These are phyloP conservation scores for Pyrrhia umbra DNA, from an alignment of 2,888 invertebrate genomes.

Conservation along the genomic window DNA sequence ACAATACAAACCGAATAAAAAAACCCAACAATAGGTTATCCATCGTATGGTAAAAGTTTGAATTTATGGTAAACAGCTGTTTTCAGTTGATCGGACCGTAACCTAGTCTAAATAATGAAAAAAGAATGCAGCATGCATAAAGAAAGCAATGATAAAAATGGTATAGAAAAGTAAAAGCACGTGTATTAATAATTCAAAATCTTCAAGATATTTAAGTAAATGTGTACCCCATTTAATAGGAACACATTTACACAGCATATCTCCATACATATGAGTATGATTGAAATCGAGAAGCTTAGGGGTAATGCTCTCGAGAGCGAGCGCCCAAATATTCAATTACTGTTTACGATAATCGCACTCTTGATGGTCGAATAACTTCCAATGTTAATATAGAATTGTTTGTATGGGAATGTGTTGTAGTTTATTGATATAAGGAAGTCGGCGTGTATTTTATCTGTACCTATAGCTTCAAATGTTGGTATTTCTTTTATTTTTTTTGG, in stretches of 20 bases:
- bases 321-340: constrained; percentile 24
- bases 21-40: too few species aligned
- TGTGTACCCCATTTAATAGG: neutral
- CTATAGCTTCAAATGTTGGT: neutral
- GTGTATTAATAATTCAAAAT: neutral
- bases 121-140: too few species aligned
- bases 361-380: constrained; percentile 18
- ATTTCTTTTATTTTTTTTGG: too few species aligned
- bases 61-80: too few species aligned
- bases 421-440: neutral
- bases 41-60: too few species aligned
- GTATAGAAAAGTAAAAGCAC: neutral
- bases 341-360: constrained; percentile 21
- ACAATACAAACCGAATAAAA: too few species aligned
- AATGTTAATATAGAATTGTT: constrained; percentile 1
- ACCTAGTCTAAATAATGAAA: too few species aligned
- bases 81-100: too few species aligned
- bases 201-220: neutral
- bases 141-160: neutral
- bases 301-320: constrained; percentile 11
- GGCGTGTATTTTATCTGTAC: neutral
- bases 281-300: constrained; percentile 14
- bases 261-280: neutral
- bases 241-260: neutral
- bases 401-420: neutral